A percentile compares a stretch with the other conserved stretches of the same genome.
These are phyloP conservation scores for Bubo bubo DNA, from an alignment of 2,113 vertebrate genomes.

Conservation along the genomic window DNA sequence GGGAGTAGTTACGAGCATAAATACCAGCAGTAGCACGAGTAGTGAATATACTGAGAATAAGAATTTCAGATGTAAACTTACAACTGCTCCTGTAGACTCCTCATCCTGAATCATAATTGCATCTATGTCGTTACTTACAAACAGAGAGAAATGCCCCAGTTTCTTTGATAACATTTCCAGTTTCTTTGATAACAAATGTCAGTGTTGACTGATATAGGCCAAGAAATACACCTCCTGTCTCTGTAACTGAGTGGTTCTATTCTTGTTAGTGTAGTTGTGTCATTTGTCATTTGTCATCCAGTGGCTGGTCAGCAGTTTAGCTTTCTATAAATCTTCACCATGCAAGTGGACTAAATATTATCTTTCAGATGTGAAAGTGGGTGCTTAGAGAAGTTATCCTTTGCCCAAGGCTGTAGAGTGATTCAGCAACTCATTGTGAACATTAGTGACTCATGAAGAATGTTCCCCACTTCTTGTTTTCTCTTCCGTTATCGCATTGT, in stretches of 20 bases:
- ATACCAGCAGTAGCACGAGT: neutral
- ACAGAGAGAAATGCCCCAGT: neutral
- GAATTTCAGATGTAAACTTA: neutral
- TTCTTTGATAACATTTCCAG: conserved; percentile 13
- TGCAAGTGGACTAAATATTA: neutral
- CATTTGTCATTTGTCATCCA: neutral
- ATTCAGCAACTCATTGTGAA: neutral
- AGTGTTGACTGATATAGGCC: conserved; percentile 34
- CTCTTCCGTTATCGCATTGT: neutral
- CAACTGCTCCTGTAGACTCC: neutral
- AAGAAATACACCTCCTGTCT: neutral
- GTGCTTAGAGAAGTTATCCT: neutral
- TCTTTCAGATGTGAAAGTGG: neutral
- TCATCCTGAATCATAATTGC: neutral
- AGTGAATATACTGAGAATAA: neutral
- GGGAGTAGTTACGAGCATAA: neutral
- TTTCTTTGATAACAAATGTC: conserved; percentile 29
- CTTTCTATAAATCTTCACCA: neutral
- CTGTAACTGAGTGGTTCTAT: neutral
- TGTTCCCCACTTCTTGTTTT: neutral
- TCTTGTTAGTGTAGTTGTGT: neutral
- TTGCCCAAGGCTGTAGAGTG: neutral
- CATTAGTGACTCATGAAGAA: neutral
- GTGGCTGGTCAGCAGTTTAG: neutral
- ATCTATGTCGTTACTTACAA: neutral